Base-by-base conservation (phyloP, 2,113 vertebrate species). In the Poeciliopsis turrubarensis region DNA sequence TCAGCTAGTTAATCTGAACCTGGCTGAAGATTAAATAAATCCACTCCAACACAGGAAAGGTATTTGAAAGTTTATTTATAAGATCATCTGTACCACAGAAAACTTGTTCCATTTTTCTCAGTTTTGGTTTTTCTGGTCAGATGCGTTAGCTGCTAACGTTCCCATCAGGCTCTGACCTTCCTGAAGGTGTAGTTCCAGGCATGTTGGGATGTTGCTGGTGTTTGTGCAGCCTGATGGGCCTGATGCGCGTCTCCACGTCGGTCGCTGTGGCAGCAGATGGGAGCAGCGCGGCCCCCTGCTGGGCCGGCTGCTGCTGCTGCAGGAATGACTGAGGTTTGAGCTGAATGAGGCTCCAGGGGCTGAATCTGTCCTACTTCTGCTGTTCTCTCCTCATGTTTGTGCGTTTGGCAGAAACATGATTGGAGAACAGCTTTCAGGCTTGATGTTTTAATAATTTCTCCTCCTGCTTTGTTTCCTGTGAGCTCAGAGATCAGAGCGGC, bases 291-390 rank as follows among this genome's bases (percentile, higher is more conserved):
- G 72, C 65, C 31, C 60, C 72, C 62, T 61, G 73, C 79, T 81
- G 81, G 61, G 77, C 4, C 32, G 47, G 77, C 32, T 1, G 74
- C 67, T 77, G 84, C 72, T 78, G 78, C 57, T 62, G 68, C 67
- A 75, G 61, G 70, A 78, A 78, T 44, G 72, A 76, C 62, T 22
- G 72, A 80, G 61, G 72, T 80, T 73, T 66, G 73, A 62, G 51
- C 76, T 77, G 82, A 78, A 82, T 63, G 44, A 71, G 12, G 75
- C 60, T 37, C 80, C n/a, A n/a, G 70, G 37, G 70, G 72, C 14
- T 26, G 32, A 1, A 65, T 64, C 66, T 82, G 82, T 68, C 83
- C 79, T 72, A 81, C 41, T 82, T 90, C 80, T 61, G 60, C 51
- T 54, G 44, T 47, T 47, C 14, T 15, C 44, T 47, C 41, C 47